Percentiles rank a stretch among this genome's conserved stretches.
Conservation (phyloP, 2,797 vertebrate species). For the Pterois miles region DNA sequence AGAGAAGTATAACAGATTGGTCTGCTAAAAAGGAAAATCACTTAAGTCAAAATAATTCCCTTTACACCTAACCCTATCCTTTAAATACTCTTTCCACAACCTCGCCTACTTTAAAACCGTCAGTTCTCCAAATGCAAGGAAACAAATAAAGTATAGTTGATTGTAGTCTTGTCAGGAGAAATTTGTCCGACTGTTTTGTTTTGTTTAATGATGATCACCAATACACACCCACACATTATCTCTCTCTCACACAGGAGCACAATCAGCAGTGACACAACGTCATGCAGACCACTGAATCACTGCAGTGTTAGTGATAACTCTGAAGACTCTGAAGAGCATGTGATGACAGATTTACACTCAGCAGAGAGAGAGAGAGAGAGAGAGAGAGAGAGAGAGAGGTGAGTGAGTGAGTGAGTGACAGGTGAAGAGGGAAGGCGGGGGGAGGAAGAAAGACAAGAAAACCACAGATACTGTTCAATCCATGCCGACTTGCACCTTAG, state of each 20-base stretch:
- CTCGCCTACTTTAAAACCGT: neutral
- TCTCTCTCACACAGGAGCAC: neutral
- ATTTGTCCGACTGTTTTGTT: no score
- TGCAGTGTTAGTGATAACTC: slow-evolving; percentile 4
- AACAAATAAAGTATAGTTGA: neutral
- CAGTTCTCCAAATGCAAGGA: neutral
- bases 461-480: neutral
- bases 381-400: neutral
- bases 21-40: slow-evolving; percentile 22
- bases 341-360: slow-evolving; percentile 34
- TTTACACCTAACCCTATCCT: slow-evolving; percentile 2
- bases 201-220: no score
- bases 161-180: neutral
- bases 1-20: slow-evolving; percentile 46
- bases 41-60: slow-evolving; percentile 40
- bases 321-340: slow-evolving; percentile 28
- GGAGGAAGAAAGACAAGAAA: neutral
- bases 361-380: neutral
- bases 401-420: neutral
- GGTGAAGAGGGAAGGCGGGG: neutral
- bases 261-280: slow-evolving; percentile 14
- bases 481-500: neutral
- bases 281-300: slow-evolving; percentile 31
- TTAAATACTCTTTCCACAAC: slow-evolving; percentile 11
- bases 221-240: neutral